Base-by-base conservation (phyloP, 2,113 vertebrate species). In the Nematolebias whitei region DNA sequence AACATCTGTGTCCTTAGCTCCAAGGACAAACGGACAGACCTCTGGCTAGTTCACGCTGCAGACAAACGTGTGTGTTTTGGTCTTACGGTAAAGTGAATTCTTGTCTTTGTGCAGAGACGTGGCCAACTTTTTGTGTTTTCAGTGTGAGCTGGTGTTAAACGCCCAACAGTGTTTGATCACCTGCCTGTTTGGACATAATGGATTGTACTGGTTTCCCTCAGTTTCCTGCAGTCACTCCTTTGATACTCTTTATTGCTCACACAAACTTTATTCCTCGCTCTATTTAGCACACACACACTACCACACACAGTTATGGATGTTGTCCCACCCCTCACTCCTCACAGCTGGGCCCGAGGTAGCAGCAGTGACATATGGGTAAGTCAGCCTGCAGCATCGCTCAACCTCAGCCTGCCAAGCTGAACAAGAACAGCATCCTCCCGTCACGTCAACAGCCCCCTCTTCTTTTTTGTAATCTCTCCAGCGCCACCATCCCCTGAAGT, bases 361-460 rank as follows among this genome's bases (percentile, higher is more conserved):
- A 69, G 53, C 63, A 47, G 26, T 75, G 77, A 77, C 81, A 83
- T 86, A 83, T 82, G 83, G 83, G 32, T 56, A 4, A 45, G 54
- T 62, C 79, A 83, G 79, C 77, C 79, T 74, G 85, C 77, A 83
- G 83, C 81, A 86, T 84, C 26, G 52, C 76, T 85, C 83, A 82
- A 59, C 73, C 47, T 75, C 84, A 74, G 68, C 59, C 69, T 80
- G 78, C 70, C 80, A 83, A 74, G 75, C 69, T 57, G 71, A 83
- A 74, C 79, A 38, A 71, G 63, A 85, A 74, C 74, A 69, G 40
- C 68, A 69, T 24, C 66, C 74, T 76, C 60, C 71, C n/a, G n/a
- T n/a, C n/a, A n/a, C n/a, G n/a, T n/a, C n/a, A 85, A 74, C 74
- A 69, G 40, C 68, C 72, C 22, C 66, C 74, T 76, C 60, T 68